Percentiles rank a stretch among this genome's conserved stretches.
Conservation (phyloP, 1,140 invertebrate species). For the Periplaneta americana region DNA sequence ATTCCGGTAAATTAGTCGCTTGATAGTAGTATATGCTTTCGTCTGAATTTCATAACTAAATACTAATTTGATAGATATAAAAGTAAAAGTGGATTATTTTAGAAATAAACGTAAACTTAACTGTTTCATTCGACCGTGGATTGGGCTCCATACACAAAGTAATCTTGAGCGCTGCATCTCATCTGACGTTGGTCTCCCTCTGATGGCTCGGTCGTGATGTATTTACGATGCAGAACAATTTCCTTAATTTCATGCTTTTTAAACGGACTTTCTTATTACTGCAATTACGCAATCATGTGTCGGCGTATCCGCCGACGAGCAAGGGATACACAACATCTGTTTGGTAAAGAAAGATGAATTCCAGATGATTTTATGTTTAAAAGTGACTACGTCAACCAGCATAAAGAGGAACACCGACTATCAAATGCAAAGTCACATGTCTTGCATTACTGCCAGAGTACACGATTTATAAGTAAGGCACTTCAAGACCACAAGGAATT, state of each 20-base stretch:
- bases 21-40: too few relatives aligned
- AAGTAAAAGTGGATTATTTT: too few relatives aligned
- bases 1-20: too few relatives aligned
- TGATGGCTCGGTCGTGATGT: neutral
- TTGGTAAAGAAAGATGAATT: neutral
- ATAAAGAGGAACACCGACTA: neutral
- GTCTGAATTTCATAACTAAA: too few relatives aligned
- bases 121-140: too few relatives aligned
- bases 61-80: too few relatives aligned
- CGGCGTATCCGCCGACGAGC: neutral
- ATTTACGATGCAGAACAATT: neutral
- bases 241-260: neutral
- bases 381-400: neutral
- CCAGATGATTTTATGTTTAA: neutral
- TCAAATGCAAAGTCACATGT: neutral
- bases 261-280: neutral
- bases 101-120: too few relatives aligned
- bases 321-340: neutral
- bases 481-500: too few relatives aligned
- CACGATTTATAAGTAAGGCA: neutral
- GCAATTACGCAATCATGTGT: neutral
- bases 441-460: neutral
- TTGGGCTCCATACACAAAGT: too few relatives aligned
- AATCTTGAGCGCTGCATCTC: neutral
- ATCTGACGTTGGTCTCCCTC: neutral